Evolutionary conservation across 2,888 invertebrate genomes (phyloP).

Genomic region (Volucella inflata): DNA sequence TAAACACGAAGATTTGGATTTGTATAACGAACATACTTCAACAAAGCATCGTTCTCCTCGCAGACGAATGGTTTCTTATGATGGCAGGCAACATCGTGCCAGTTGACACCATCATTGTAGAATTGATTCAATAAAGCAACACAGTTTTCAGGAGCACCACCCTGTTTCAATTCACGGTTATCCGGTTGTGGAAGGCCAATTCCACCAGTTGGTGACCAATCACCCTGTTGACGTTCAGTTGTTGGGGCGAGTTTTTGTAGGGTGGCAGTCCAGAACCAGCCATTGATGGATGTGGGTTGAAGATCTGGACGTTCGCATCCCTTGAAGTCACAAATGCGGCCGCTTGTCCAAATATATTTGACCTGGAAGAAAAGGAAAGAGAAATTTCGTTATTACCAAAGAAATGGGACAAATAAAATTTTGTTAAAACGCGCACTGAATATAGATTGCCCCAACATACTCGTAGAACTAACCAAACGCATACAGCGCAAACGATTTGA

Average conservation of each 20-base stretch:
- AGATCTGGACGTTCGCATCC: conserved; percentile 94
- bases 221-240: conserved; percentile 91
- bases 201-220: conserved; percentile 94
- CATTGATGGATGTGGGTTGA: conserved; percentile 91
- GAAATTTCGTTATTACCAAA: conserved; percentile 5
- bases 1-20: conserved; percentile 91
- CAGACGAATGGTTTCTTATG: conserved; percentile 95
- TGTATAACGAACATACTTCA: conserved; percentile 92
- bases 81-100: conserved; percentile 96
- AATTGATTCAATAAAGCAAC: conserved; percentile 94
- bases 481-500: not conserved
- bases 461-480: not conserved
- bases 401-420: not conserved
- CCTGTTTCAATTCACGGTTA: conserved; percentile 91
- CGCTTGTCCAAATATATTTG: conserved; percentile 96
- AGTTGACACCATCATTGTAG: conserved; percentile 95
- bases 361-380: conserved; percentile 84
- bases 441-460: not conserved
- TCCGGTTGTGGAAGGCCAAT: conserved; percentile 94
- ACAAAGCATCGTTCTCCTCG: conserved; percentile 93
- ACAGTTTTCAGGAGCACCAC: conserved; percentile 94
- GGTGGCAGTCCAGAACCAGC: conserved; percentile 97
- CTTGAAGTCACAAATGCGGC: conserved; percentile 94
- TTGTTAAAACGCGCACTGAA: conserved; percentile 6
- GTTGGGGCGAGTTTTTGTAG: conserved; percentile 93